A percentile compares a stretch with the other conserved stretches of the same genome.
These are phyloP conservation scores for Merodon equestris DNA, from an alignment of 2,888 invertebrate species.

Conservation along the genomic window DNA sequence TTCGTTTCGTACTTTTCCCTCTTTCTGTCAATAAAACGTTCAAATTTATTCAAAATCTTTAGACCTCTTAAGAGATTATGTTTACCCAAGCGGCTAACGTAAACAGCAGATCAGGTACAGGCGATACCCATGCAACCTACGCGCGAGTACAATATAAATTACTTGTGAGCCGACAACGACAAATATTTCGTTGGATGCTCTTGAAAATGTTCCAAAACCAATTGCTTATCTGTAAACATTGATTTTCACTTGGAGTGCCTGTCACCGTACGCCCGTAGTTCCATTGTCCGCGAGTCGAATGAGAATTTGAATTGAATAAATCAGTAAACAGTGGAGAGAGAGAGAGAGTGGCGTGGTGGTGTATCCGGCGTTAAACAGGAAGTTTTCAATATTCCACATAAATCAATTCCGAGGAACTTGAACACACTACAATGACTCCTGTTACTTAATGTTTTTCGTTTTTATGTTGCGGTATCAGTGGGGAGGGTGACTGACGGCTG, in stretches of 20 bases:
- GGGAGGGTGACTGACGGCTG: background rate
- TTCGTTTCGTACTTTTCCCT: too few species aligned
- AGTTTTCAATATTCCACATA: slow-evolving; percentile 20
- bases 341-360: too few species aligned
- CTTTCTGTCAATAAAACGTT: too few species aligned
- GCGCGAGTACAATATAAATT: background rate
- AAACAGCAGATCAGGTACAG: too few species aligned
- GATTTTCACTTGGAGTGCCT: slow-evolving; percentile 9
- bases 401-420: slow-evolving; percentile 20
- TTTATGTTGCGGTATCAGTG: background rate
- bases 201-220: background rate
- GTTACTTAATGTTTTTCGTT: too few species aligned
- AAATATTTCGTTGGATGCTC: background rate
- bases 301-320: slow-evolving; percentile 1
- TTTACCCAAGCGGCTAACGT: too few species aligned
- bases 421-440: background rate
- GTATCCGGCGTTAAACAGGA: slow-evolving; percentile 22
- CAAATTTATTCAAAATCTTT: too few species aligned
- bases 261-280: background rate
- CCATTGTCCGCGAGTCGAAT: too few species aligned
- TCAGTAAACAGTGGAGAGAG: background rate
- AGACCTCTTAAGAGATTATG: too few species aligned
- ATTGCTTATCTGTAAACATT: slow-evolving; percentile 16
- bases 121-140: background rate
- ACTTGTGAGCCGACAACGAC: too few species aligned